These are phyloP conservation scores for Osmoderma eremita DNA, from an alignment of 2,888 invertebrate species.

Conservation along the genomic window DNA sequence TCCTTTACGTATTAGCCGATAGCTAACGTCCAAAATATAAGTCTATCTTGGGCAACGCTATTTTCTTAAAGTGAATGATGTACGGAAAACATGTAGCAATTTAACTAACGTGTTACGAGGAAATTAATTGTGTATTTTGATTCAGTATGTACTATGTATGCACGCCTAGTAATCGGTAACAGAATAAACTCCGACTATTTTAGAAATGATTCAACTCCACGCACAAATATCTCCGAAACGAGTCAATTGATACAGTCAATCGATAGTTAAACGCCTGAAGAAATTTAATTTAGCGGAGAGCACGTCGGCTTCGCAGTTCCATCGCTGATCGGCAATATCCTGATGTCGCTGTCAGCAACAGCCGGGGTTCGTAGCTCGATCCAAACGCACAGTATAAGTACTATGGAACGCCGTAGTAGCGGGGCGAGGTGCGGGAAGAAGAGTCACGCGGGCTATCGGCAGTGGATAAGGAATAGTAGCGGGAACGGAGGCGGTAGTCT, in stretches of 20 bases:
- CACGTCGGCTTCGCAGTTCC: conserved; percentile 51
- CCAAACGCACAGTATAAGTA: conserved; percentile 26
- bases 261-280: conserved; percentile 48
- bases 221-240: conserved; percentile 28
- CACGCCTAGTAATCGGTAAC: background rate
- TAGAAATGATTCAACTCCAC: conserved; percentile 11
- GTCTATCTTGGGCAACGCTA: too few species aligned
- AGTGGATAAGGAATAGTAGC: conserved; percentile 42
- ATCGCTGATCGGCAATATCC: conserved; percentile 58
- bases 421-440: conserved; percentile 25
- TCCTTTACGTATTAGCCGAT: too few species aligned
- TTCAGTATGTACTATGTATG: background rate
- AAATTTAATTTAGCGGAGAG: conserved; percentile 55
- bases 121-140: background rate
- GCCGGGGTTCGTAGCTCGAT: background rate
- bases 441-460: conserved; percentile 36
- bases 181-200: too few species aligned
- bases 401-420: background rate
- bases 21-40: too few species aligned
- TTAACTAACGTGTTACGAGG: too few species aligned
- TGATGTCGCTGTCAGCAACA: conserved; percentile 41
- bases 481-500: conserved; percentile 42
- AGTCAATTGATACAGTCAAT: conserved; percentile 45
- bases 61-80: too few species aligned
- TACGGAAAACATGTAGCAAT: too few species aligned